These are phyloP conservation scores for Cebus imitator DNA, from an alignment of 2,113 vertebrate genomes.

Conservation along the genomic window DNA sequence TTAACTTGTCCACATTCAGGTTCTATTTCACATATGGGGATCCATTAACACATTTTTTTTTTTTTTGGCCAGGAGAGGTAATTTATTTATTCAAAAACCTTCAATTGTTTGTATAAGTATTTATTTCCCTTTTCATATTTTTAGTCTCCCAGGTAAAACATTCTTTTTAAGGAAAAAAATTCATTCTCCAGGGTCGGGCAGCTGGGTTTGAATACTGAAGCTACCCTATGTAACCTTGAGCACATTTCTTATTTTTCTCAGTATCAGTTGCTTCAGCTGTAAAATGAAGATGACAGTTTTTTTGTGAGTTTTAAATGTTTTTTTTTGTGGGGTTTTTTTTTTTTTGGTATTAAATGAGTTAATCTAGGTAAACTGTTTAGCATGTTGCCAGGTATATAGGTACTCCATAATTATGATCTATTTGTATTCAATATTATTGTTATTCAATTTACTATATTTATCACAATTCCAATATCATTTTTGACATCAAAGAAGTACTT, in stretches of 20 bases:
- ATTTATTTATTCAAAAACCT: slow-evolving; percentile 31
- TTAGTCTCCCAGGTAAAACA: neutral
- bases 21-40: neutral
- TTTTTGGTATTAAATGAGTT: neutral
- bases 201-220: slow-evolving; percentile 1
- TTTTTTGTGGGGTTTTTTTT: neutral
- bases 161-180: slow-evolving; percentile 12
- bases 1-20: neutral
- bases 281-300: neutral
- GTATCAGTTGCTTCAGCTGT: neutral
- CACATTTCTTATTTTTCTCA: neutral
- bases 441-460: neutral
- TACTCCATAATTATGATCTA: neutral
- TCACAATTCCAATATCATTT: neutral
- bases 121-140: neutral
- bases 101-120: neutral
- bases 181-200: neutral
- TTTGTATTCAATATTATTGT: neutral
- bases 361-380: neutral
- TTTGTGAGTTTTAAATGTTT: neutral
- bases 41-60: neutral
- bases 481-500: neutral
- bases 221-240: neutral
- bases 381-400: neutral
- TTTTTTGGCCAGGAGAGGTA: neutral